Percentiles rank a stretch among this genome's conserved stretches.
phyloP scores from a whole-genome alignment of 2,113 vertebrate genomes.

The Caranx melampygus region DNA sequence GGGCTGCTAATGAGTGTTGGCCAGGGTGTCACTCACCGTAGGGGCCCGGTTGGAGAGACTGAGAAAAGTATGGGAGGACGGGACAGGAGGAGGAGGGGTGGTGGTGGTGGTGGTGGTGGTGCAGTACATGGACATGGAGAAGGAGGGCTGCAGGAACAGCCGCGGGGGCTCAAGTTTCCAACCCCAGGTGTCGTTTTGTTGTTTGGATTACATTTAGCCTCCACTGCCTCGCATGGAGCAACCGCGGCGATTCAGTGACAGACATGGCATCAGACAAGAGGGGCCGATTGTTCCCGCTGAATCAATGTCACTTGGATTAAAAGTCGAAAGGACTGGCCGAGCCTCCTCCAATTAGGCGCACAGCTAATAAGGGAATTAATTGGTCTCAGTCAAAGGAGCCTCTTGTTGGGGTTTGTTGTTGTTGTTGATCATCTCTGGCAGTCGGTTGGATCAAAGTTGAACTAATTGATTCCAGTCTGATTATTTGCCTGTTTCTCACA shows the following conservation, averaged over 20 bases:
- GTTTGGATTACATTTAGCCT: conserved; percentile 76
- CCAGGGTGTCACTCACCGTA: conserved; percentile 53
- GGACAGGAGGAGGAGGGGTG: neutral
- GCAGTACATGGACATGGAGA: neutral
- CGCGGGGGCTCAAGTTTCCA: conserved; percentile 76
- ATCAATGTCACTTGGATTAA: conserved; percentile 82
- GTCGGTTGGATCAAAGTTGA: conserved; percentile 81
- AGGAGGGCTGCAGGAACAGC: conserved; percentile 70
- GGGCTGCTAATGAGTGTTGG: conserved; percentile 68
- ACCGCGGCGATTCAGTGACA: conserved; percentile 57
- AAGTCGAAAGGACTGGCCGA: conserved; percentile 74
- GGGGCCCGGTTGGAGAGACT: conserved; percentile 5
- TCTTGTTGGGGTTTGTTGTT: conserved; percentile 70
- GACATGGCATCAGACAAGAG: conserved; percentile 74
- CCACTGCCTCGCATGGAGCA: conserved; percentile 58
- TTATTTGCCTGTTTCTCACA: conserved; percentile 80
- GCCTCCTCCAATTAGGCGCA: conserved; percentile 76
- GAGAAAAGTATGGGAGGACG: neutral
- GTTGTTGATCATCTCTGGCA: conserved; percentile 80
- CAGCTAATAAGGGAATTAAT: conserved; percentile 72
- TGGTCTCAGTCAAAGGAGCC: conserved; percentile 68
- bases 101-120: no score
- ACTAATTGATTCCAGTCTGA: conserved; percentile 84
- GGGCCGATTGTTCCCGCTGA: conserved; percentile 72
- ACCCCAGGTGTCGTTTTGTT: conserved; percentile 82